These are phyloP conservation scores for Drosophila aldrichi DNA, from an alignment of 2,888 invertebrate species.

Conservation along the genomic window DNA sequence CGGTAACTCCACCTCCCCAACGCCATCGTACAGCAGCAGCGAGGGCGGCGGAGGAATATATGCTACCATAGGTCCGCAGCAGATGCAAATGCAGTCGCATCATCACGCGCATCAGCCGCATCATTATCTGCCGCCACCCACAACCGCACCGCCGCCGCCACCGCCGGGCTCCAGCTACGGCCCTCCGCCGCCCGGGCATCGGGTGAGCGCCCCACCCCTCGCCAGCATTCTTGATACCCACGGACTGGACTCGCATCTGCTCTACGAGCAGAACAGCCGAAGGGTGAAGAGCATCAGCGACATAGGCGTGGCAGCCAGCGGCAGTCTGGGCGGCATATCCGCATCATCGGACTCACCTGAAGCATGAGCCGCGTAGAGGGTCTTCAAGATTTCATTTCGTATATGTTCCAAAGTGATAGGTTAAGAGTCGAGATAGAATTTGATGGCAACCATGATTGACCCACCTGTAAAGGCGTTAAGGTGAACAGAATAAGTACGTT, in stretches of 20 bases:
- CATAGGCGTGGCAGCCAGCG: constrained; percentile 82
- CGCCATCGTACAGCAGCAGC: constrained; percentile 85
- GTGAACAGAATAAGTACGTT: constrained; percentile 35
- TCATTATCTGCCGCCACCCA: constrained; percentile 82
- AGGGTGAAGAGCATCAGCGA: constrained; percentile 85
- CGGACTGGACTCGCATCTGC: constrained; percentile 73
- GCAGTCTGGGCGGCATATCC: constrained; percentile 73
- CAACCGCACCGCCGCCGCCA: constrained; percentile 84
- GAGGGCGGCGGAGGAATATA: constrained; percentile 85
- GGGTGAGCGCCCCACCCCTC: constrained; percentile 84
- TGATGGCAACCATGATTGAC: constrained; percentile 32
- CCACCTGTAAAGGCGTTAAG: constrained; percentile 56
- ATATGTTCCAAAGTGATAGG: constrained; percentile 48
- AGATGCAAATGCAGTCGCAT: constrained; percentile 42
- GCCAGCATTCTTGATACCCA: constrained; percentile 66
- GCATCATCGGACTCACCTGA: constrained; percentile 81
- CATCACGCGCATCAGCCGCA: constrained; percentile 57
- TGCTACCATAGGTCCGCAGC: constrained; percentile 84
- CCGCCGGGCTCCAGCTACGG: constrained; percentile 71
- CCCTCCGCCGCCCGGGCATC: constrained; percentile 83
- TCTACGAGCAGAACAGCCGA: constrained; percentile 84
- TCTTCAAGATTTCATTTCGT: not conserved
- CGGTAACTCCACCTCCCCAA: constrained; percentile 85
- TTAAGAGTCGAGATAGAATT: constrained; percentile 26
- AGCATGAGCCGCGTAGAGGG: constrained; percentile 25